These are phyloP conservation scores for Okapia johnstoni DNA, from an alignment of 2,113 vertebrate species.

Conservation along the genomic window DNA sequence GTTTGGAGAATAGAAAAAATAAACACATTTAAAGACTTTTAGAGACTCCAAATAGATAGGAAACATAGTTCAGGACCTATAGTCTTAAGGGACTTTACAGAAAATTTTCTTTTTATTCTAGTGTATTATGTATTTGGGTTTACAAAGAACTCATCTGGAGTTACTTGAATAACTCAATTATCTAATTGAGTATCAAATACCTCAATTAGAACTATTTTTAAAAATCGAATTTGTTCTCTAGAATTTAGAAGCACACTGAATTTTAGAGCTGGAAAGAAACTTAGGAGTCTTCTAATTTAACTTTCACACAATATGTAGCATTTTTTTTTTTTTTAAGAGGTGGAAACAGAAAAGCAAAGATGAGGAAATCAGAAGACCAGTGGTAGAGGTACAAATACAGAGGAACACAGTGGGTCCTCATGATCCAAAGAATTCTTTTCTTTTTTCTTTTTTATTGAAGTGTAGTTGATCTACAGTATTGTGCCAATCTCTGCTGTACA, in stretches of 20 bases:
- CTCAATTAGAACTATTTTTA: neutral
- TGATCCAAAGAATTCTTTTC: neutral
- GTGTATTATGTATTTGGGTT: neutral
- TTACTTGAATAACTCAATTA: neutral
- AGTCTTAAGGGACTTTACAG: neutral
- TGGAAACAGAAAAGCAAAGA: neutral
- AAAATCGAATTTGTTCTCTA: neutral
- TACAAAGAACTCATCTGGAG: neutral
- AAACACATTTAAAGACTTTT: neutral
- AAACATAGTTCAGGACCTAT: neutral
- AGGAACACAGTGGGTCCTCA: neutral
- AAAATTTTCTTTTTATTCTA: neutral
- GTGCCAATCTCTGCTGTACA: neutral
- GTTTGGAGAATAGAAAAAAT: neutral
- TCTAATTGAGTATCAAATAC: neutral
- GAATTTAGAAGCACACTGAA: neutral
- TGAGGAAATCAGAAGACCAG: neutral
- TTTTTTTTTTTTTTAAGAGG: neutral
- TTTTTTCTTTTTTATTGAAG: neutral
- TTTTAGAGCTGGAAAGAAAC: neutral
- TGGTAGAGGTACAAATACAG: fast-evolving
- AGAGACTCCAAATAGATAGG: neutral
- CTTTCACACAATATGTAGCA: neutral
- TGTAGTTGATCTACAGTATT: neutral
- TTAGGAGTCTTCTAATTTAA: neutral